Percentiles rank a stretch among this genome's conserved stretches.
Conservation (phyloP, 2,797 vertebrate genomes). For the Uromys caudimaculatus region DNA sequence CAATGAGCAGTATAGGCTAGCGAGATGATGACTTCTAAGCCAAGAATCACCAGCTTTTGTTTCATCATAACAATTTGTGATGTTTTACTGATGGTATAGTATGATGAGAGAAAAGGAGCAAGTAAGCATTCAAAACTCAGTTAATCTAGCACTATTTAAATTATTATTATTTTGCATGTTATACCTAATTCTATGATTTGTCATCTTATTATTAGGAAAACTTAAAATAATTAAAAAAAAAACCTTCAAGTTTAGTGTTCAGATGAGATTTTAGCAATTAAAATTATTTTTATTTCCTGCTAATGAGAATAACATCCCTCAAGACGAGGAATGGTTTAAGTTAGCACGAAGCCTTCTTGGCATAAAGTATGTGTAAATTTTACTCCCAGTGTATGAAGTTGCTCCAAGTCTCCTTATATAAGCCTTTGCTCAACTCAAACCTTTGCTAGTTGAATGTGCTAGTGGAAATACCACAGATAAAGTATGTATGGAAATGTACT, state of each 20-base stretch:
- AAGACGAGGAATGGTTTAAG: conserved; percentile 1
- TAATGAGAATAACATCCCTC: neutral
- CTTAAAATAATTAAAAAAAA: conserved; percentile 20
- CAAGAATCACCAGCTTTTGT: neutral
- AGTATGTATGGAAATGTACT: conserved; percentile 72
- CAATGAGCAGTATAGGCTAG: neutral
- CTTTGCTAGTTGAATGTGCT: conserved; percentile 15
- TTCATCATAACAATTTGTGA: neutral
- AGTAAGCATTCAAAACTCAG: neutral
- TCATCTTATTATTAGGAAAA: neutral
- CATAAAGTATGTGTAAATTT: conserved; percentile 52
- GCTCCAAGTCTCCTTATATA: conserved; percentile 32
- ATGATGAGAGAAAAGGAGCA: neutral
- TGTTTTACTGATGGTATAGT: neutral
- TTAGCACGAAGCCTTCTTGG: conserved; percentile 30
- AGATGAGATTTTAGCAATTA: neutral
- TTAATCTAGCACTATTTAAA: neutral
- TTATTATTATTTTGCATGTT: neutral
- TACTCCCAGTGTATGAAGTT: conserved; percentile 28
- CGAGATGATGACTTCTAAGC: neutral
- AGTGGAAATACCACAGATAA: conserved; percentile 62
- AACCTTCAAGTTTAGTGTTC: neutral
- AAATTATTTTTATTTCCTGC: conserved; percentile 47
- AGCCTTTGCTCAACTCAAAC: conserved; percentile 24
- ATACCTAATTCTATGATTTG: neutral